Conservation (phyloP, 2,113 vertebrate species). For the Platycercus adscitus region DNA sequence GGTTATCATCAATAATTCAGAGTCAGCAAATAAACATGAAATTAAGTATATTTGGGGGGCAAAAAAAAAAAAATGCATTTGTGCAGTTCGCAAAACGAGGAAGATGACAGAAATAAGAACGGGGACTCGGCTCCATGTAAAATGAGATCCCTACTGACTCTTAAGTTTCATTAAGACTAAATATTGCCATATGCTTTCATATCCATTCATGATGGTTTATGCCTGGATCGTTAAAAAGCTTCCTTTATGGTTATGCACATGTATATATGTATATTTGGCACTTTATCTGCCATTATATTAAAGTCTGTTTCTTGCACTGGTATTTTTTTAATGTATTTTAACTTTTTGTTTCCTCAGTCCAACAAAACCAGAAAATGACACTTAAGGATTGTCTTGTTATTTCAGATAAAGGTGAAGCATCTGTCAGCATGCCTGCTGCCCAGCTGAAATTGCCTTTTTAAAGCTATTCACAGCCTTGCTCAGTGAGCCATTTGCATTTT, state of each 20-base stretch:
- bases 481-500: neutral
- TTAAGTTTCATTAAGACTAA: neutral
- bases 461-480: neutral
- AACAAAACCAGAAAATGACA: neutral
- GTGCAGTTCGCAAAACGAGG: neutral
- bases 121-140: fast-evolving
- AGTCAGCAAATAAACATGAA: neutral
- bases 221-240: neutral
- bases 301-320: neutral
- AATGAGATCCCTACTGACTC: neutral
- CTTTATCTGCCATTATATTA: neutral
- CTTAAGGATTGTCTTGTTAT: neutral
- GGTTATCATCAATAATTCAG: neutral
- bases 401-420: neutral
- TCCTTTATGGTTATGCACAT: neutral
- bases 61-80: neutral
- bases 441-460: neutral
- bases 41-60: neutral
- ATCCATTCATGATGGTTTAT: neutral
- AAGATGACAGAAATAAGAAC: neutral
- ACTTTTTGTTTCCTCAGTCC: neutral
- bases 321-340: neutral
- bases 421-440: neutral
- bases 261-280: neutral
- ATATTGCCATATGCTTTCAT: neutral